phyloP scores from a whole-genome alignment of 2,797 vertebrate genomes.

The Acipenser oxyrinchus region DNA sequence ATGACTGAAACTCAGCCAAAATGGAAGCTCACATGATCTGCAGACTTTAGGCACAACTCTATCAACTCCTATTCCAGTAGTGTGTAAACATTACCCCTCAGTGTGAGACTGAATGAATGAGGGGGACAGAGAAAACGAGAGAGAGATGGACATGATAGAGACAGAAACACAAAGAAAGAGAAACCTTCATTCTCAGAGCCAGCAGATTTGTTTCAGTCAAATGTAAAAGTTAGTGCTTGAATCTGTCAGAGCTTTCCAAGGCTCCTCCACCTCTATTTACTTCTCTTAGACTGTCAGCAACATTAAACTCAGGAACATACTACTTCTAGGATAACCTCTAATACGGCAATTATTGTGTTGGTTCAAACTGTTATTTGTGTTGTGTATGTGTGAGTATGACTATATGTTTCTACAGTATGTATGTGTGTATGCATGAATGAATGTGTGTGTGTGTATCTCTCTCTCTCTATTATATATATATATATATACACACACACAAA shows the following conservation, averaged over 20 bases:
- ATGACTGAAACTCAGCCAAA: too few species aligned
- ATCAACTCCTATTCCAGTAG: neutral
- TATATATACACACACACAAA: too few species aligned
- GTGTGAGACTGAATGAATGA: neutral
- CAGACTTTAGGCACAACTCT: too few species aligned
- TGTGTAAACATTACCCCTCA: neutral
- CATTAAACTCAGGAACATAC: neutral
- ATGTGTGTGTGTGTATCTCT: too few species aligned
- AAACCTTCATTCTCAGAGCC: neutral
- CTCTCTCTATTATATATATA: too few species aligned
- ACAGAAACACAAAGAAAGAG: neutral
- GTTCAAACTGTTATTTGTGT: too few species aligned
- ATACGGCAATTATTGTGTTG: neutral
- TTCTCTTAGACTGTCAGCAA: conserved; percentile 3
- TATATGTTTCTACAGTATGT: too few species aligned
- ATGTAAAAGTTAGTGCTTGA: neutral
- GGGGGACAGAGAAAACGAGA: neutral
- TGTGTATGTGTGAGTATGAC: too few species aligned
- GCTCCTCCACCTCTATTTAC: neutral
- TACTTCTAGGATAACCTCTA: neutral
- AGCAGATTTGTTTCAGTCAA: neutral
- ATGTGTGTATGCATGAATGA: too few species aligned
- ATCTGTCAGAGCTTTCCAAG: neutral
- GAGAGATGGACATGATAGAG: neutral
- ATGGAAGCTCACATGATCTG: too few species aligned